Evolutionary conservation across 2,888 invertebrate species (phyloP).

Genomic region (Eudemis profundana): DNA sequence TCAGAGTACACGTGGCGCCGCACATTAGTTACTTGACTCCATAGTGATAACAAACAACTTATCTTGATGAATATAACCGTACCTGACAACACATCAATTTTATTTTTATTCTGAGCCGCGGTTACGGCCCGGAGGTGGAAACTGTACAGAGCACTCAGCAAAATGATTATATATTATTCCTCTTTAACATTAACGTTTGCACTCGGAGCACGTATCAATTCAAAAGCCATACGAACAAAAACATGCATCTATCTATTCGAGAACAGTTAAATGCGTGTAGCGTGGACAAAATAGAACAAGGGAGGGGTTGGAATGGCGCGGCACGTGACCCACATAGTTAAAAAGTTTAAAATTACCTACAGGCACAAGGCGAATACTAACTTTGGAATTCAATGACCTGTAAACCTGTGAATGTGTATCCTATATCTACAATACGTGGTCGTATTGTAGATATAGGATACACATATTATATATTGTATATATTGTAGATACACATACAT

Average conservation of each 20-base stretch:
- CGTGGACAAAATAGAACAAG: slow-evolving; percentile 46
- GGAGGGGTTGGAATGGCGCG: slow-evolving; percentile 49
- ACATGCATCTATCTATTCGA: slow-evolving; percentile 45
- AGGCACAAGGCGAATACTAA: slow-evolving; percentile 42
- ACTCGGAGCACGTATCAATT: slow-evolving; percentile 48
- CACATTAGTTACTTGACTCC: slow-evolving; percentile 34
- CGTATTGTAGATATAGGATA: too few relatives aligned
- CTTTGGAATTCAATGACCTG: slow-evolving; percentile 36
- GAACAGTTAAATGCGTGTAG: slow-evolving; percentile 47
- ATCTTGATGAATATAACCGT: slow-evolving; percentile 27
- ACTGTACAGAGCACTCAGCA: slow-evolving; percentile 22
- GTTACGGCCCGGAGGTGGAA: neutral
- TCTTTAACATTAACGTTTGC: slow-evolving; percentile 34
- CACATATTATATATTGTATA: too few relatives aligned
- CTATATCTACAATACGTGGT: slow-evolving; percentile 15
- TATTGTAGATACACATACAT: too few relatives aligned
- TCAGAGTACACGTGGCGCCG: slow-evolving; percentile 36
- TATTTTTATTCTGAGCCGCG: slow-evolving; percentile 4
- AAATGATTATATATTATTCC: slow-evolving; percentile 29
- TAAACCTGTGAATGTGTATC: slow-evolving; percentile 14
- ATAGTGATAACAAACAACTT: slow-evolving; percentile 29
- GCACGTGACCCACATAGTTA: slow-evolving; percentile 64
- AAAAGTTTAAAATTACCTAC: slow-evolving; percentile 50
- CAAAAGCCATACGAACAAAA: slow-evolving; percentile 46
- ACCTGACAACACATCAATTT: slow-evolving; percentile 7